These are phyloP conservation scores for Lepidochrysops patricia DNA, from an alignment of 2,888 invertebrate species.

Conservation along the genomic window DNA sequence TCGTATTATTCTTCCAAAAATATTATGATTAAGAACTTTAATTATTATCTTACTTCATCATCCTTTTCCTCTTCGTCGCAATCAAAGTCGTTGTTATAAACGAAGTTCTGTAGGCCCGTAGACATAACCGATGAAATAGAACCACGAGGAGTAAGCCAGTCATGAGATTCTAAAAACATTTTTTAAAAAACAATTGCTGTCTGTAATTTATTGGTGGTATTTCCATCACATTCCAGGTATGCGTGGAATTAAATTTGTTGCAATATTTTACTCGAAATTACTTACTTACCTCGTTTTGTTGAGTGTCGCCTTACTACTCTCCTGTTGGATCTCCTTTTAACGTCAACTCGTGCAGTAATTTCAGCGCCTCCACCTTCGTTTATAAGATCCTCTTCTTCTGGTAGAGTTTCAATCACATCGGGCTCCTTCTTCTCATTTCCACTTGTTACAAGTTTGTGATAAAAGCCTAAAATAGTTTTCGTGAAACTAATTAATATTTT, in stretches of 20 bases:
- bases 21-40: too few species aligned
- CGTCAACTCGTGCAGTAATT: constrained; percentile 36
- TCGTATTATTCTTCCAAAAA: too few species aligned
- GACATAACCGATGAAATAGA: constrained; percentile 62
- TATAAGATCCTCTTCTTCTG: constrained; percentile 45
- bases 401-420: constrained; percentile 48
- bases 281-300: constrained; percentile 44
- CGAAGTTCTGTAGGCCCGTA: constrained; percentile 51
- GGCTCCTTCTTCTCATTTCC: constrained; percentile 64
- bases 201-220: too few species aligned
- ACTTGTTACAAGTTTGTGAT: constrained; percentile 78
- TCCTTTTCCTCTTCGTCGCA: constrained; percentile 47
- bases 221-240: too few species aligned
- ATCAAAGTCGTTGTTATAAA: constrained; percentile 50
- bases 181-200: background rate
- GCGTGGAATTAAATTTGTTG: too few species aligned
- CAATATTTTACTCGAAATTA: background rate
- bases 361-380: constrained; percentile 28
- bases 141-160: constrained; percentile 64
- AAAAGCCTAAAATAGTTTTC: constrained; percentile 38
- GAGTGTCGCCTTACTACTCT: constrained; percentile 54
- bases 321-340: constrained; percentile 48
- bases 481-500: background rate
- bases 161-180: constrained; percentile 46
- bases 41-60: constrained; percentile 41